A percentile compares a stretch with the other conserved stretches of the same genome.
Conservation (phyloP, 2,113 vertebrate species). For the Bujurquina vittata region DNA sequence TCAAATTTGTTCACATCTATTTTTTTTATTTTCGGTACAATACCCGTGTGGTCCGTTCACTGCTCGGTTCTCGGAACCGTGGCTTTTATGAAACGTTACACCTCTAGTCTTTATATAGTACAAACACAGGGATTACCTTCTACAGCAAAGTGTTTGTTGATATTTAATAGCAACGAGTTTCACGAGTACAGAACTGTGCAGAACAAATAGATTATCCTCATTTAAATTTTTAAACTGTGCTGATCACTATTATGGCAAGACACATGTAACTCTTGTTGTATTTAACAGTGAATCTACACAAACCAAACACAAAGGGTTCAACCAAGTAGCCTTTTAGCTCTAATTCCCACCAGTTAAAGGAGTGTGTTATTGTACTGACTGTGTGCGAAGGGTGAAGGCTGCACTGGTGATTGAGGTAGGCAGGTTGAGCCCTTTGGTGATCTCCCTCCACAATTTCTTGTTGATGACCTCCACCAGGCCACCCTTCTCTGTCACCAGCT, state of each 20-base stretch:
- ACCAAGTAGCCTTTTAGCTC: background rate
- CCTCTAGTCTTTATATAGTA: background rate
- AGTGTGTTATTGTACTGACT: slow-evolving; percentile 82
- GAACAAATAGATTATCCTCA: slow-evolving; percentile 13
- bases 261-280: background rate
- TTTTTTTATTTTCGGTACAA: too few relatives aligned
- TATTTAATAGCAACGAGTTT: background rate
- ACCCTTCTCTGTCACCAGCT: slow-evolving; percentile 96
- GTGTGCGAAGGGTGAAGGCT: slow-evolving; percentile 97
- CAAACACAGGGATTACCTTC: slow-evolving; percentile 5
- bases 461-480: slow-evolving; percentile 98
- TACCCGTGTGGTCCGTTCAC: too few relatives aligned
- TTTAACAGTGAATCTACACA: background rate
- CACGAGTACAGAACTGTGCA: background rate
- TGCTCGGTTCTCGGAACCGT: too few relatives aligned
- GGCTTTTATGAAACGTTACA: too few relatives aligned
- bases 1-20: too few relatives aligned
- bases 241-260: background rate
- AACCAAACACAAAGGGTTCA: background rate
- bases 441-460: slow-evolving; percentile 98
- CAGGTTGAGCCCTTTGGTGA: slow-evolving; percentile 97
- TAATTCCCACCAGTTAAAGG: background rate
- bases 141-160: slow-evolving; percentile 8
- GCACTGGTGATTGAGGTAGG: slow-evolving; percentile 99
- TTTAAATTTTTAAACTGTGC: background rate